Base-by-base conservation (phyloP, 2,797 vertebrate genomes). In the Chromis chromis region DNA sequence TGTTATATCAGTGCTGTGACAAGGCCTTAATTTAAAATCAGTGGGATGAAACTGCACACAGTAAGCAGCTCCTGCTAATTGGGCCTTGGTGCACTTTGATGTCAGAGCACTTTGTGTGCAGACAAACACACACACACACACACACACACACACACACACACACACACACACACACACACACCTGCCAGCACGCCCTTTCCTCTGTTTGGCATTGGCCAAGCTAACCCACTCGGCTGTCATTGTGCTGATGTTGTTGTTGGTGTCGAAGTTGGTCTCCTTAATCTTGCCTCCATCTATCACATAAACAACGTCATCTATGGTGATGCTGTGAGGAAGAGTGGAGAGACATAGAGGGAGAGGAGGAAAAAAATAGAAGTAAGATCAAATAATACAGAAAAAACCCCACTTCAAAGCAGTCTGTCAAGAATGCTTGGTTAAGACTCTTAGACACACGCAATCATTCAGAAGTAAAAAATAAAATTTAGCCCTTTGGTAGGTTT, bases 221-320 rank as follows among this genome's bases (percentile, higher is more conserved):
- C 98, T 99, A 64, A 99, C 98, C 98, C 98, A 99, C 90, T 99
- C 98, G 0, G 97, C 96, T 0, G 96, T 92, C 97, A 99, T 97
- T 0, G 98, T 99, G 86, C 97, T 98, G 76, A 99, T 99, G 93
- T 98, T 99, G 93, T 99, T 99, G 86, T 97, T 96, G 0, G 96
- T 97, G 92, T 99, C 98, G 68, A 97, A 99, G 92, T 99, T 94
- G 16, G 98, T 99, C 86, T 99, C 98, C 81, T 99, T 99, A 74
- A 99, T 98, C 81, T 99, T 99, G 6, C 98, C 98, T 70, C 97
- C 97, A 36, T 99, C 97, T 60, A 99, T 99, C 75, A 99, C 98
- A 19, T 93, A 98, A 55, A 99, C 97, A 0, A 99, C 96, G 17
- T 99, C 98, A 78, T 99, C 98, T 78, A 99, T 99, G 31, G 98